Percentiles rank a stretch among this genome's conserved stretches.
These are phyloP conservation scores for Heterohyrax brucei DNA, from an alignment of 2,797 vertebrate species.

Conservation along the genomic window DNA sequence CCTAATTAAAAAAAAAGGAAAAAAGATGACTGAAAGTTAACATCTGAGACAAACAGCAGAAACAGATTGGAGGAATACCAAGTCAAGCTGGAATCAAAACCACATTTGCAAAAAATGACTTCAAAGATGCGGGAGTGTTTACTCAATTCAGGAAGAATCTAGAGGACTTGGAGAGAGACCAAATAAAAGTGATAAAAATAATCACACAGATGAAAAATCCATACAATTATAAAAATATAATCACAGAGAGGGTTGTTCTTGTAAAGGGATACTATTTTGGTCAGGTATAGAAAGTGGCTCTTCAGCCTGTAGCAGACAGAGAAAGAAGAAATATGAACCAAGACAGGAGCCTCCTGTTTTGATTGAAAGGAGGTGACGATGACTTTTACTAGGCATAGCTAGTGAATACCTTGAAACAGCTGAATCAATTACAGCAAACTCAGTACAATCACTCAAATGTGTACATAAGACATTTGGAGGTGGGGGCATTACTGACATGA, in stretches of 20 bases:
- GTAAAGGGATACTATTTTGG: not conserved
- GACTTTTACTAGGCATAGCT: not conserved
- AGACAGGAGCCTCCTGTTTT: too few species aligned
- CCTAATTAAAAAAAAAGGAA: not conserved
- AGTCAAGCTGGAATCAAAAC: not conserved
- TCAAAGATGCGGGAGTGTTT: conserved; percentile 26
- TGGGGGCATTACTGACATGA: too few species aligned
- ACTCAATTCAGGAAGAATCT: not conserved
- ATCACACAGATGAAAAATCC: not conserved
- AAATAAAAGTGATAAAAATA: conserved; percentile 48
- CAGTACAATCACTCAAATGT: too few species aligned
- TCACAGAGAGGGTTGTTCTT: not conserved
- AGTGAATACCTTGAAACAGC: not conserved
- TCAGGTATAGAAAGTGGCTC: not conserved
- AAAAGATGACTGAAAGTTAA: not conserved
- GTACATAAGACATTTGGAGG: not conserved
- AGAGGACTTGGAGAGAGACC: not conserved
- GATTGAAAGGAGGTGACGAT: not conserved
- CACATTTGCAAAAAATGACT: not conserved
- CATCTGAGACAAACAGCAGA: not conserved
- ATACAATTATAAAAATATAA: conserved; percentile 14
- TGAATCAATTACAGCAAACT: not conserved
- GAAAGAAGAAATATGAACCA: fast-evolving
- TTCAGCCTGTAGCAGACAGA: not conserved
- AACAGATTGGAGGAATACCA: not conserved